Percentiles rank a stretch among this genome's conserved stretches.
phyloP scores from a whole-genome alignment of 2,888 invertebrate genomes.

The Hybos culiciformis region DNA sequence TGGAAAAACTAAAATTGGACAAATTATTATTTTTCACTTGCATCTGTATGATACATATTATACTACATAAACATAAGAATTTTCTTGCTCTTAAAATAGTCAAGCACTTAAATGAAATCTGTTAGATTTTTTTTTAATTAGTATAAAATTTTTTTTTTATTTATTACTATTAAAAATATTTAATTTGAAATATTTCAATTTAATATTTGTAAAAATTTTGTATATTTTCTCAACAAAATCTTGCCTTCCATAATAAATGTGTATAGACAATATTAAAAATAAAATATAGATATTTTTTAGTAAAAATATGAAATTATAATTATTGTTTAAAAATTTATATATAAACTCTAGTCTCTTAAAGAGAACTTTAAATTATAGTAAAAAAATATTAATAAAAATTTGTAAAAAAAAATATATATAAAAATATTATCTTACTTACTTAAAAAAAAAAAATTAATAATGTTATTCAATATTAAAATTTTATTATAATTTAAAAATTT shows the following conservation, averaged over 20 bases:
- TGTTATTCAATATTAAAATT: no score
- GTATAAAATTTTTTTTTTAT: neutral
- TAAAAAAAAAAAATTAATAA: neutral
- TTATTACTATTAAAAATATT: neutral
- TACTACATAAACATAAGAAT: no score
- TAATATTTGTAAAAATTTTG: neutral
- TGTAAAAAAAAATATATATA: neutral
- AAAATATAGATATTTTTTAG: neutral
- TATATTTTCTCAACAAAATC: neutral
- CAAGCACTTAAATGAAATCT: no score
- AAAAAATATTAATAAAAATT: neutral
- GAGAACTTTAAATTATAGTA: neutral
- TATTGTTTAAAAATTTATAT: neutral
- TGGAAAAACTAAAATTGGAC: no score
- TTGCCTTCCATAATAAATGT: neutral
- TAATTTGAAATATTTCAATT: no score
- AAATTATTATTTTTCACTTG: no score
- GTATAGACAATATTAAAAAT: neutral
- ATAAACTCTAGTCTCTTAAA: neutral
- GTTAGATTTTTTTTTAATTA: neutral
- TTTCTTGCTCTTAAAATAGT: no score
- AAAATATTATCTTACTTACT: neutral
- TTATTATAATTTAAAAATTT: no score
- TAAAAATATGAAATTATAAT: neutral
- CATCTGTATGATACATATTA: no score